These are phyloP conservation scores for Eristalinus aeneus DNA, from an alignment of 2,888 invertebrate species.

Conservation along the genomic window DNA sequence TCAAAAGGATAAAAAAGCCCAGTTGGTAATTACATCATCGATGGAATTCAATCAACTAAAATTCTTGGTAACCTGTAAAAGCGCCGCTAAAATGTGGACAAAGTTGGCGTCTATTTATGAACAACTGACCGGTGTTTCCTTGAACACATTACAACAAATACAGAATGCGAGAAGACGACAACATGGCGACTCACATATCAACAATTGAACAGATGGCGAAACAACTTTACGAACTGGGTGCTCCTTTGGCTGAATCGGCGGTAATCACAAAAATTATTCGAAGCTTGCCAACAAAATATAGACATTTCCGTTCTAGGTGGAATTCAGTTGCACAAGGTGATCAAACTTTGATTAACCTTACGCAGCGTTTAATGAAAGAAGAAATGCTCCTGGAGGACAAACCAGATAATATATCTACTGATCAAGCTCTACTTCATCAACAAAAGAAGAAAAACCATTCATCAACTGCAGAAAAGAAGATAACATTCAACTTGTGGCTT, in stretches of 20 bases:
- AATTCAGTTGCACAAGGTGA: not conserved
- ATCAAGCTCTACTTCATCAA: conserved; percentile 8
- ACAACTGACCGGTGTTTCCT: not conserved
- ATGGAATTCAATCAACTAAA: not conserved
- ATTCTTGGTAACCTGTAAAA: not conserved
- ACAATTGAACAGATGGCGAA: not conserved
- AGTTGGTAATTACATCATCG: conserved; percentile 1
- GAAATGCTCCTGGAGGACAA: not conserved
- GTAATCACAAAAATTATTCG: not conserved
- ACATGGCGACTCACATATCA: not conserved
- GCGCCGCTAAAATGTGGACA: not conserved
- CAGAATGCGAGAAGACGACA: conserved; percentile 2
- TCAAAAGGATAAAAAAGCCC: not conserved
- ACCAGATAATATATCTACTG: not conserved
- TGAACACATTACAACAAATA: not conserved
- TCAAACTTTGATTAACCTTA: not conserved
- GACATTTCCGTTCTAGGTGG: not conserved
- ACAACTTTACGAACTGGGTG: conserved; percentile 7
- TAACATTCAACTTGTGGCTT: conserved; percentile 19
- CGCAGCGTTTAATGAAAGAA: conserved; percentile 2
- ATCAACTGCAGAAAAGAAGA: conserved; percentile 9
- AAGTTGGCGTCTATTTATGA: conserved; percentile 1
- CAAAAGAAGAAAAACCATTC: conserved; percentile 1
- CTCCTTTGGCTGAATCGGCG: not conserved
- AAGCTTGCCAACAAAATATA: not conserved